These are phyloP conservation scores for Mustelus asterias DNA, from an alignment of 2,113 vertebrate species.

Conservation along the genomic window DNA sequence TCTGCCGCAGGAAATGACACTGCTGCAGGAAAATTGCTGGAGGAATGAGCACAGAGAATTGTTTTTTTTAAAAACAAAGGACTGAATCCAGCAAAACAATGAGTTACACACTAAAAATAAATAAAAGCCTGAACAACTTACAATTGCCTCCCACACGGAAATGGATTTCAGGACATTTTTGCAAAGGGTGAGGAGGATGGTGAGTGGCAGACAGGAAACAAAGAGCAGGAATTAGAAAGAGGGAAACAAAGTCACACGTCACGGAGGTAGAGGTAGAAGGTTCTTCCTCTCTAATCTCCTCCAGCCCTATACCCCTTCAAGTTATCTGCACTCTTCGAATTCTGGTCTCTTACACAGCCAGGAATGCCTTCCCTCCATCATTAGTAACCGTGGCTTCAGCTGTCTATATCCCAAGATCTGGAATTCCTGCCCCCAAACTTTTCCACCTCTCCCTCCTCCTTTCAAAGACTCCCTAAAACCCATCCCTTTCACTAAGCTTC, in stretches of 20 bases:
- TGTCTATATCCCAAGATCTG: too few relatives aligned
- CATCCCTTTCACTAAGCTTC: too few relatives aligned
- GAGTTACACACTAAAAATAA: background rate
- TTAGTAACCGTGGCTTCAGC: too few relatives aligned
- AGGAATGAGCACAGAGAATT: constrained; percentile 20
- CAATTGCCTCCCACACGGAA: background rate
- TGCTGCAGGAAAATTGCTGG: constrained; percentile 78
- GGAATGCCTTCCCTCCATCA: too few relatives aligned
- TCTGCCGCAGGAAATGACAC: constrained; percentile 86
- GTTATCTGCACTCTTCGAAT: too few relatives aligned
- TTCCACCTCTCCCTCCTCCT: too few relatives aligned
- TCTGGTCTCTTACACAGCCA: too few relatives aligned
- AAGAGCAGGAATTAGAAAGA: background rate
- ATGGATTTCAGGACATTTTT: background rate
- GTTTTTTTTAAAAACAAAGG: background rate
- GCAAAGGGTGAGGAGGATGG: background rate
- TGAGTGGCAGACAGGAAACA: background rate
- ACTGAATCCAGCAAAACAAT: background rate
- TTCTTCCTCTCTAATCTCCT: too few relatives aligned
- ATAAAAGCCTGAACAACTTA: background rate
- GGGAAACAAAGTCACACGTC: background rate
- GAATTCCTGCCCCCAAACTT: too few relatives aligned
- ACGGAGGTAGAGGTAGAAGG: background rate
- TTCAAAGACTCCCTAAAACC: too few relatives aligned
- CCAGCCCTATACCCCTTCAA: too few relatives aligned